Conservation (phyloP, 2,113 vertebrate species). For the Egretta garzetta region DNA sequence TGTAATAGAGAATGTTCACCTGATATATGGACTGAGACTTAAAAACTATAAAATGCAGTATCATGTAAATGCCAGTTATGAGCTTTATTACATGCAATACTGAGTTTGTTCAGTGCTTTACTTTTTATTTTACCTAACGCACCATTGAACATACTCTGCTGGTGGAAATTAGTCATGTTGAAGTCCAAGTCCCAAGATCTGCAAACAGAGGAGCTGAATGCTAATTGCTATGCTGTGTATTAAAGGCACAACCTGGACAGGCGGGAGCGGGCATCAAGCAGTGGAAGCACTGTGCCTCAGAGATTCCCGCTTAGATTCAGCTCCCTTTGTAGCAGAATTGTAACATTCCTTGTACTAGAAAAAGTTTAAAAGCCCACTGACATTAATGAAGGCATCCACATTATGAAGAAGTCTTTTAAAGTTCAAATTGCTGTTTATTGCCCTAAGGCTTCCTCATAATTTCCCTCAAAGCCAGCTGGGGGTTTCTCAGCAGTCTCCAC, state of each 20-base stretch:
- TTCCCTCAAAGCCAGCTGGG: background rate
- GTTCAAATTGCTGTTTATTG: background rate
- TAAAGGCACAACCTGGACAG: background rate
- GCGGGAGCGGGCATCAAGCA: background rate
- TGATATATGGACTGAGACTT: background rate
- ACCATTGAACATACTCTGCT: background rate
- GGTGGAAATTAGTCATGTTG: background rate
- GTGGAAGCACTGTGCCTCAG: background rate
- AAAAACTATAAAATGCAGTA: background rate
- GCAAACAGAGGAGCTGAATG: background rate
- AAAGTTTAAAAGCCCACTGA: background rate
- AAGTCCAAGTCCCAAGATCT: background rate
- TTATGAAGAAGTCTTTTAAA: background rate
- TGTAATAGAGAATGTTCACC: background rate
- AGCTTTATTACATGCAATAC: background rate
- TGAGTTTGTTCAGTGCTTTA: background rate
- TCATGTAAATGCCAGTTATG: background rate
- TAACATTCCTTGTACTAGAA: background rate
- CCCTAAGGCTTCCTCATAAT: background rate
- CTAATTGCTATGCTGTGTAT: background rate
- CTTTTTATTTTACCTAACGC: background rate
- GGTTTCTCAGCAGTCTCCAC: background rate
- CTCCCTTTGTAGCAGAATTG: background rate
- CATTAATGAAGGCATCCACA: background rate
- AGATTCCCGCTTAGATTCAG: background rate